Base-by-base conservation (phyloP, 2,113 vertebrate species). In the Phodopus roborovskii region DNA sequence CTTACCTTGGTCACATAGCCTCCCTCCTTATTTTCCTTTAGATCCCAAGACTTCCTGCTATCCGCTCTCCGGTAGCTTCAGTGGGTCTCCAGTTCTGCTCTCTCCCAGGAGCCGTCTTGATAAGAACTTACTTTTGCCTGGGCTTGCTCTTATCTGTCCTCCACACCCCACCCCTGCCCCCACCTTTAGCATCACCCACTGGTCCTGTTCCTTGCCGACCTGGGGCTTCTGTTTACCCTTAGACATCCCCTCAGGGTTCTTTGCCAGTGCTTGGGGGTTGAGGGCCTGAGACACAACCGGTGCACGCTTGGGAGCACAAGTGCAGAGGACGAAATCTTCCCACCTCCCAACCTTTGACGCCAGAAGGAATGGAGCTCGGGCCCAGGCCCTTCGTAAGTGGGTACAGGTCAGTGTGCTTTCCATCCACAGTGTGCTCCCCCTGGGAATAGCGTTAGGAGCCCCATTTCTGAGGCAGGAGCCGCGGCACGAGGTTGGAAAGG, bases 1-100 rank as follows among this genome's bases (percentile, higher is more conserved):
- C 71, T 97, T 91, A 89, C 89, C 73, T 0, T 6, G 71, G 88
- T 87, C 94, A 88, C 96, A 70, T 10, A 70, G 79, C n/a, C 93
- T 94, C 92, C 70, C 53, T 70, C 71, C 50, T 90, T 39, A 64
- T 88, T 95, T 88, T 77, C 42, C 26, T 94, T 83, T 77, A 36
- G 62, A 92, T 77, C 82, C 85, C 73, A 78, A 91, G 53, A 91
- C 78, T 95, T 92, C 82, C 88, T 88, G 91, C 93, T 91, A 68
- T 50, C 36, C 7, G 71, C 50, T 28, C 45, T 86, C n/a, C 0
- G 9, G 1, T 33, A 86, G 87, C 33, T 79, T 62, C 56, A 62
- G 64, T 53, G 0, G 13, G 36, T 89, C 71, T 93, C 74, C 3
- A 1, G 56, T 7, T 11, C 85, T 16, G n/a, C 26, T 56, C 42